A percentile compares a stretch with the other conserved stretches of the same genome.
Conservation (phyloP, 2,888 invertebrate species). For the Barypeithes pellucidus region DNA sequence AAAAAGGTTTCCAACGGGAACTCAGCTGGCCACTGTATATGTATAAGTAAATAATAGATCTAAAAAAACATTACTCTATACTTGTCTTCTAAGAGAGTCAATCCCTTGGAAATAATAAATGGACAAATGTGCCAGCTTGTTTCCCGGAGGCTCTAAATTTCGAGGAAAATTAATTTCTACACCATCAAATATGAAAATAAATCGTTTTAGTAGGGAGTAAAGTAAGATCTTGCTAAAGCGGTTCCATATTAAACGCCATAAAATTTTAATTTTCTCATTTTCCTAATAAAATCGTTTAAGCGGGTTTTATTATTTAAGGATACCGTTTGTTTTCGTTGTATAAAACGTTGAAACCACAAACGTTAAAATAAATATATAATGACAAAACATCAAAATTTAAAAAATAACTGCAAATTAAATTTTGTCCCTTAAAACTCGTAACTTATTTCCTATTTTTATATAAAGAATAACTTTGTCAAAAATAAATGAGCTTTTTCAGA, state of each 20-base stretch:
- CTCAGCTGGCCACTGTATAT: no score
- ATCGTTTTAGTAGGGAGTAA: conserved; percentile 21
- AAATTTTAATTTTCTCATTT: conserved; percentile 24
- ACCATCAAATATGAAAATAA: conserved; percentile 39
- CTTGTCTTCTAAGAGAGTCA: conserved; percentile 19
- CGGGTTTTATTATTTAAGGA: background rate
- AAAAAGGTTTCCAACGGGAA: no score
- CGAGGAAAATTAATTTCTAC: conserved; percentile 34
- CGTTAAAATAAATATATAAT: no score
- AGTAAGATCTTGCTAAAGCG: conserved; percentile 23
- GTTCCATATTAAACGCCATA: conserved; percentile 27
- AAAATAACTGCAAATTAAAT: no score
- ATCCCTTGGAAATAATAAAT: conserved; percentile 29
- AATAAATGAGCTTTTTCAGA: no score
- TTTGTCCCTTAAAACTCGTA: background rate
- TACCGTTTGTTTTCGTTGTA: background rate
- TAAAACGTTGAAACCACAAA: background rate
- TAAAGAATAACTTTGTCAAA: no score
- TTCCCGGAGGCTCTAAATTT: conserved; percentile 26
- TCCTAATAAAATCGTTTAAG: conserved; percentile 17
- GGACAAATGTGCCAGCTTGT: conserved; percentile 32
- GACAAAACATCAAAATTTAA: no score
- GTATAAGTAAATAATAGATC: no score
- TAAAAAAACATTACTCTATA: no score
- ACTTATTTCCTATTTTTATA: no score